A percentile compares a stretch with the other conserved stretches of the same genome.
Evolutionary conservation across 1,140 invertebrate genomes (phyloP).

Genomic region (Drosophila kepulauana): DNA sequence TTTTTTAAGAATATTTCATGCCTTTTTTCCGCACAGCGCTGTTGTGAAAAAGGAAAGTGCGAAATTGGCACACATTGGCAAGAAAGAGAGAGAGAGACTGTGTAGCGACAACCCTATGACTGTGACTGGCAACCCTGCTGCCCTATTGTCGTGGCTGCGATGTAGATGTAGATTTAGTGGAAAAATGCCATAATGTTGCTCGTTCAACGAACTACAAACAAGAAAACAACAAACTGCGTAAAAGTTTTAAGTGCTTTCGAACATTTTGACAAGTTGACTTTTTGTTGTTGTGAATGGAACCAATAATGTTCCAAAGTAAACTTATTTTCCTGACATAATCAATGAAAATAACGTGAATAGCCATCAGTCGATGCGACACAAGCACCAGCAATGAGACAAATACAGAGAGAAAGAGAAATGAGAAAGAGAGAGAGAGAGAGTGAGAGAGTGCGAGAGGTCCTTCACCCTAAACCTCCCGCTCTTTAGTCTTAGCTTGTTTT

Average conservation of each 20-base stretch:
- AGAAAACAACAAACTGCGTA: slow-evolving; percentile 64
- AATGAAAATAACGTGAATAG: slow-evolving; percentile 59
- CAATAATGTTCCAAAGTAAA: slow-evolving; percentile 66
- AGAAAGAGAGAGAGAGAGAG: not conserved
- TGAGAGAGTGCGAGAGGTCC: not conserved
- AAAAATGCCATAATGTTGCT: slow-evolving; percentile 60
- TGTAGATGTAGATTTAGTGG: slow-evolving; percentile 54
- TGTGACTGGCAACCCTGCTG: slow-evolving; percentile 16
- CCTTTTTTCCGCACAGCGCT: slow-evolving; percentile 30
- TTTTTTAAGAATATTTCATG: slow-evolving; percentile 41
- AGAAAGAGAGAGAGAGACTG: slow-evolving; percentile 2
- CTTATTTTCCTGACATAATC: slow-evolving; percentile 64
- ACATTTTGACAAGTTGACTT: slow-evolving; percentile 74
- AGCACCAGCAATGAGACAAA: not conserved
- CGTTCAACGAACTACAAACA: slow-evolving; percentile 53
- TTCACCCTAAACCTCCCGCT: too few relatives aligned
- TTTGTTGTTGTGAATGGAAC: slow-evolving; percentile 64
- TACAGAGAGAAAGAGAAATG: not conserved
- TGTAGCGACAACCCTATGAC: slow-evolving; percentile 9
- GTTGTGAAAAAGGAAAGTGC: slow-evolving; percentile 56
- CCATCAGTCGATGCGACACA: slow-evolving; percentile 21
- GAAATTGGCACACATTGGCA: slow-evolving; percentile 49
- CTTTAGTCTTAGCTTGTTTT: not conserved
- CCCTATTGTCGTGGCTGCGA: slow-evolving; percentile 14
- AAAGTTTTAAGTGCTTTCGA: slow-evolving; percentile 76